Evolutionary conservation across 2,113 vertebrate species (phyloP), one percentile per base, ranked within the genome.

Genomic region (Callipepla californica): DNA sequence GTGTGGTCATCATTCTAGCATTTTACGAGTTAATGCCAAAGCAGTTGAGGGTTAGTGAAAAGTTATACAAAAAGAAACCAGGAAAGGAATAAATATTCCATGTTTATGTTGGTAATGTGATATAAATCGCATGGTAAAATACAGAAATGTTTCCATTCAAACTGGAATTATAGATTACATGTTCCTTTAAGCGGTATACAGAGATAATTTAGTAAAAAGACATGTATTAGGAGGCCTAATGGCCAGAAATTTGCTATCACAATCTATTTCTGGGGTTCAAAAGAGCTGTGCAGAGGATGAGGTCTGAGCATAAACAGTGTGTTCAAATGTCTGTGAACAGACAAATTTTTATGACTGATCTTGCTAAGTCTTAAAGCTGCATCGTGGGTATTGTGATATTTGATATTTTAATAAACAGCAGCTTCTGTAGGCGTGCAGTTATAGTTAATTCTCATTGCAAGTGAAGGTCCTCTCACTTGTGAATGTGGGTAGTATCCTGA

Each of bases 101-200:
- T 44, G 20, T 84, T 94, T 78, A 53, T 88, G 88, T 78, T 94
- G 82, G 61, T 94, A 92, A 90, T 81, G 58, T 65, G 87, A 75
- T 85, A 72, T 85, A 95, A 95, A 96, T 92, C 94, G 88, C 65
- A 68, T 44, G 80, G 73, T 80, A 86, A 95, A 91, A 83, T 78
- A 72, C 44, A 75, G 65, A 91, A 96, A 78, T 78, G 73, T 88
- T 92, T 87, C 79, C 81, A 72, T 61, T 94, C 85, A 80, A 59
- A 36, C 51, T 63, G 26, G 68, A 91, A 82, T 91, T 89, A 67
- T 86, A 77, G 93, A 72, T 95, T 50, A 20, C 80, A 22, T 85
- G 80, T 74, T 91, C 68, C 76, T 83, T 90, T 92, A 90, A 83
- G 82, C 82, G 76, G 79, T 58, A 85, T 51, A 53, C 1, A 7